Conservation (phyloP, 2,888 invertebrate genomes). For the Spatulosminthurus flaviceps region DNA sequence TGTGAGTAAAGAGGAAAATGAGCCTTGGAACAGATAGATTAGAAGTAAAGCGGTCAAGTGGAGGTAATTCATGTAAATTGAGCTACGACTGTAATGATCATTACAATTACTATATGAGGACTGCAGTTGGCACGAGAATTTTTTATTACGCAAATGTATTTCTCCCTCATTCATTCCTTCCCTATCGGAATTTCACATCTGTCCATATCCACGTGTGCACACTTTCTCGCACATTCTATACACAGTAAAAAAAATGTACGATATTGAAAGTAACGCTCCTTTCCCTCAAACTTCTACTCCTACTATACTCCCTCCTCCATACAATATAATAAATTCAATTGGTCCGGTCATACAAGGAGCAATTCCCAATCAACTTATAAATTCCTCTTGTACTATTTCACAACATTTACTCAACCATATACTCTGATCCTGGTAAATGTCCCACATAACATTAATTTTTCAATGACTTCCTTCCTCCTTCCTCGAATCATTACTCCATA, state of each 20-base stretch:
- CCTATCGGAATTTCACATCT: neutral
- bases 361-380: neutral
- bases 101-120: slow-evolving; percentile 27
- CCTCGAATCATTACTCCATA: neutral
- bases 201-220: too few relatives aligned
- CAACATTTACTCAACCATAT: neutral
- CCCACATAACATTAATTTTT: neutral
- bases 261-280: too few relatives aligned
- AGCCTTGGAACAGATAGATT: too few relatives aligned
- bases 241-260: too few relatives aligned
- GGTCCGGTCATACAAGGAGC: too few relatives aligned
- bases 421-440: neutral
- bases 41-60: too few relatives aligned
- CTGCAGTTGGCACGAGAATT: slow-evolving; percentile 15
- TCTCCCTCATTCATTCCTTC: neutral
- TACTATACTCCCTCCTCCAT: neutral
- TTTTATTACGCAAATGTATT: slow-evolving; percentile 23
- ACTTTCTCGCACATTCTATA: too few relatives aligned
- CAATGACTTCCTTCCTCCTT: slow-evolving; percentile 2
- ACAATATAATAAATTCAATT: neutral
- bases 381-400: neutral
- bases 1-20: too few relatives aligned
- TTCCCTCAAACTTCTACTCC: neutral
- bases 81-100: slow-evolving; percentile 26
- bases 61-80: slow-evolving; percentile 16